Evolutionary conservation across 2,888 invertebrate genomes (phyloP).

Genomic region (Cryptops parisi): DNA sequence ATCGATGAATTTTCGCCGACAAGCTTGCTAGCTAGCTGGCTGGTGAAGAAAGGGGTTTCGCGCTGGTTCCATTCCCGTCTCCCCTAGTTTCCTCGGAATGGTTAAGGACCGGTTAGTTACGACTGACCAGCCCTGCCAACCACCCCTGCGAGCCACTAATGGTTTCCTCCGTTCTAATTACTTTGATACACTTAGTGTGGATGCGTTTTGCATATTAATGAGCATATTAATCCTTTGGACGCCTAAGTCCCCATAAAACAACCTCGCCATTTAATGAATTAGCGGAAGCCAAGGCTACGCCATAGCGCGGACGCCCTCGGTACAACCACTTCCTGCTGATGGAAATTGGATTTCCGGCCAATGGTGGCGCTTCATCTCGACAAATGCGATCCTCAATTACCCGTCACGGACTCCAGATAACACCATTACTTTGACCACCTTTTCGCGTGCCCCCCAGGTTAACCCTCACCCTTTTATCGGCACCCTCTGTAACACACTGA

Average conservation of each 20-base stretch:
- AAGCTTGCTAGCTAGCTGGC: no score
- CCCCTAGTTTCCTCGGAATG: neutral
- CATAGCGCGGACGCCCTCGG: neutral
- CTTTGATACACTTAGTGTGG: neutral
- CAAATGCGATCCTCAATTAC: neutral
- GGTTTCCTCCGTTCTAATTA: neutral
- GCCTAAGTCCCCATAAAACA: neutral
- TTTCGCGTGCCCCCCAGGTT: no score
- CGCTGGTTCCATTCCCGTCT: neutral
- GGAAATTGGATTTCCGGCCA: neutral
- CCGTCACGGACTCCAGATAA: no score
- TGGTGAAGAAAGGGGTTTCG: no score
- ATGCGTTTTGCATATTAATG: constrained; percentile 13
- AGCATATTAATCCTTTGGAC: constrained; percentile 10
- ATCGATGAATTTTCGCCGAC: no score
- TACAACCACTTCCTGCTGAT: neutral
- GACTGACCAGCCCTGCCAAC: neutral
- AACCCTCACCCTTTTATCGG: no score
- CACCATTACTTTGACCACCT: no score
- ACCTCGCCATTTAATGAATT: neutral
- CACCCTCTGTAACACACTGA: no score
- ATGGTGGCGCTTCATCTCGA: neutral
- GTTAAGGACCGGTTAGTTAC: no score
- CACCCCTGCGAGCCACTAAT: neutral
- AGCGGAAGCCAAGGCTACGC: neutral